phyloP scores from a whole-genome alignment of 2,797 vertebrate species.

The Hippocampus kuda region DNA sequence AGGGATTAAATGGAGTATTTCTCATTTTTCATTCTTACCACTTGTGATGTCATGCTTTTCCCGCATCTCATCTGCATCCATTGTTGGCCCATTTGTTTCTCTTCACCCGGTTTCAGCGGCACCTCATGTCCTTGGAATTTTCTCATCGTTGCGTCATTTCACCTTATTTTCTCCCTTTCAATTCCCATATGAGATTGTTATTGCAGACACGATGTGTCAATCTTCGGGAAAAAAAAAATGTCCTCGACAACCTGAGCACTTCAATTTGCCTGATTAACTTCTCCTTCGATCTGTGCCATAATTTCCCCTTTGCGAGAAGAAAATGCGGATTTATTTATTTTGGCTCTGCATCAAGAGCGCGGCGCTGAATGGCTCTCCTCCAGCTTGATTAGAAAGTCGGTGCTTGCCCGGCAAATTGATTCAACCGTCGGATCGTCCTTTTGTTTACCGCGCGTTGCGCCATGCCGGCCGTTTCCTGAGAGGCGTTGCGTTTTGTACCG shows the following conservation, averaged over 20 bases:
- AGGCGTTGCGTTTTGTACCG: conserved; percentile 11
- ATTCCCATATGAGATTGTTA: conserved; percentile 19
- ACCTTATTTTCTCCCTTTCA: conserved; percentile 22
- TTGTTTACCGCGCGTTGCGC: conserved; percentile 22
- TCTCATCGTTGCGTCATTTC: conserved; percentile 39
- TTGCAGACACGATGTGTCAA: conserved; percentile 19
- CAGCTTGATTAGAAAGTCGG: conserved; percentile 31
- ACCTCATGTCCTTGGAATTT: conserved; percentile 37
- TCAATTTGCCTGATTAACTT: conserved; percentile 47
- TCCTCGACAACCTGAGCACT: conserved; percentile 19
- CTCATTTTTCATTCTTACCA: conserved; percentile 13
- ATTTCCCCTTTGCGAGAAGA: conserved; percentile 20
- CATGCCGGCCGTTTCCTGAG: conserved; percentile 39
- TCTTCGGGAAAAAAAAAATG: conserved; percentile 14
- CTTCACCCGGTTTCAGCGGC: conserved; percentile 12
- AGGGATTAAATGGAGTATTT: conserved; percentile 48
- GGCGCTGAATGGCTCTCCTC: conserved; percentile 45
- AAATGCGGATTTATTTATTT: conserved; percentile 32
- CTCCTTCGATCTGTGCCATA: conserved; percentile 10
- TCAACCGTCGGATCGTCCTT: conserved; percentile 42
- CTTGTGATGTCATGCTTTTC: conserved; percentile 51
- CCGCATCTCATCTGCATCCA: conserved; percentile 59
- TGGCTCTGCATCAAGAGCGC: conserved; percentile 33
- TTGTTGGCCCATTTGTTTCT: conserved; percentile 47
- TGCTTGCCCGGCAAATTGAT: conserved; percentile 56